These are phyloP conservation scores for Heliangelus exortis DNA, from an alignment of 2,797 vertebrate genomes.

Conservation along the genomic window DNA sequence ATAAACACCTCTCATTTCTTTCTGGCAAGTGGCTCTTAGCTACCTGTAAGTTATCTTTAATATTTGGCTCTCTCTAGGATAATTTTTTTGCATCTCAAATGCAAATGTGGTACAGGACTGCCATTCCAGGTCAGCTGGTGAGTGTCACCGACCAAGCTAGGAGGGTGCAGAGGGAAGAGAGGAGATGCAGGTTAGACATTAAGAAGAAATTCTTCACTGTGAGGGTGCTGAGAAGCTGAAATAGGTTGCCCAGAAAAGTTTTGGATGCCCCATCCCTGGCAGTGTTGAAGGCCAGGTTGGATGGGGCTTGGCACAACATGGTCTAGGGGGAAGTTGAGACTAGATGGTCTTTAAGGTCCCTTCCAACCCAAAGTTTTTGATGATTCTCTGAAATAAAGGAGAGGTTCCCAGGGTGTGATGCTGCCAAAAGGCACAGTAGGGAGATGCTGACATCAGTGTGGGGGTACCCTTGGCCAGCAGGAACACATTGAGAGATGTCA, in stretches of 20 bases:
- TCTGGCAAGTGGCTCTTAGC: not conserved
- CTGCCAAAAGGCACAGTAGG: not conserved
- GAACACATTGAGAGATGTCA: not conserved
- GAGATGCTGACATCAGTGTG: rapidly evolving
- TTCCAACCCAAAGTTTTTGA: too few relatives aligned
- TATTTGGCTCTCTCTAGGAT: not conserved
- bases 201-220: too few relatives aligned
- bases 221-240: too few relatives aligned
- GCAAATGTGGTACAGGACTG: not conserved
- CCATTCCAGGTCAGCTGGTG: not conserved
- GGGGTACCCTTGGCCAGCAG: too few relatives aligned
- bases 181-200: too few relatives aligned
- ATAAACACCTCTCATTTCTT: not conserved
- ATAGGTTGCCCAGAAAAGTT: too few relatives aligned
- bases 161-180: not conserved
- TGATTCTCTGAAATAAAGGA: not conserved
- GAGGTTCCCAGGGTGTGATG: not conserved
- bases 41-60: not conserved
- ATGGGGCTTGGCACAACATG: too few relatives aligned
- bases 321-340: too few relatives aligned
- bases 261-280: too few relatives aligned
- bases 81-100: not conserved
- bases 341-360: too few relatives aligned
- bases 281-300: too few relatives aligned
- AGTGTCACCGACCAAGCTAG: not conserved